These are phyloP conservation scores for Macroglossus sobrinus DNA, from an alignment of 2,113 vertebrate species.

Conservation along the genomic window DNA sequence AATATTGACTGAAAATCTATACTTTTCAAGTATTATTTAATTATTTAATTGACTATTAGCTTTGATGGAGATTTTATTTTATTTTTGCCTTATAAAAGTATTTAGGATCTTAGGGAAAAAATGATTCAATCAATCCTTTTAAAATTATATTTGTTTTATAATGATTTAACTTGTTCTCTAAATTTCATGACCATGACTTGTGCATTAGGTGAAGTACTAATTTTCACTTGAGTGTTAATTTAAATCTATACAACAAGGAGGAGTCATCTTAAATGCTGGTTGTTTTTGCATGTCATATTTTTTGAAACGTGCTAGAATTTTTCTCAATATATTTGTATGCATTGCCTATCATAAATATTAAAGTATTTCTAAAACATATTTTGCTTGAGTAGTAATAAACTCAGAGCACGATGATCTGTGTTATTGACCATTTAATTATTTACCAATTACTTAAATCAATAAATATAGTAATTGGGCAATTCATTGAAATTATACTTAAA, in stretches of 20 bases:
- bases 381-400: not conserved
- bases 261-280: not conserved
- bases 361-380: not conserved
- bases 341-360: not conserved
- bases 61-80: not conserved
- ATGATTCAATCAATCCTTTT: not conserved
- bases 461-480: not conserved
- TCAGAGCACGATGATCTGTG: not conserved
- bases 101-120: not conserved
- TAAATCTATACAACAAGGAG: not conserved
- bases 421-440: constrained; percentile 26
- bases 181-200: not conserved
- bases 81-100: not conserved
- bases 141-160: not conserved
- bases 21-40: not conserved
- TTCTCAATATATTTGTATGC: not conserved
- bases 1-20: not conserved
- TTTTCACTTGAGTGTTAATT: not conserved
- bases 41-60: not conserved
- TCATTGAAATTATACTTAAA: not conserved
- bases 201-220: not conserved
- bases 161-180: not conserved
- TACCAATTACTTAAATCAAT: constrained; percentile 28
- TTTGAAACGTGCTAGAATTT: not conserved
- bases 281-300: not conserved